Conservation (phyloP, 1,140 invertebrate genomes). For the Drosophila lacteicornis region DNA sequence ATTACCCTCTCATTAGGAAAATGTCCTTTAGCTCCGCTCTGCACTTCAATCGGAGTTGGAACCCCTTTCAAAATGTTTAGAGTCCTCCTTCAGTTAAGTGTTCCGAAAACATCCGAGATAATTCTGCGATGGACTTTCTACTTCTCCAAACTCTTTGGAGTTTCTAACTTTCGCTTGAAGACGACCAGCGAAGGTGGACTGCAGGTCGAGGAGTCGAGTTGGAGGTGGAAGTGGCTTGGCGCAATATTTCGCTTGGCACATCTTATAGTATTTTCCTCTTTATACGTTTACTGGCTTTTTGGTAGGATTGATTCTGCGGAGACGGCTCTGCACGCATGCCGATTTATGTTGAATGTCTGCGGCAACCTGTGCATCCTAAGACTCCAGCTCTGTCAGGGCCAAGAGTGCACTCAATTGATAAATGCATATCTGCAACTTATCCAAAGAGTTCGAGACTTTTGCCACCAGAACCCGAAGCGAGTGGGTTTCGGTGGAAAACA, state of each 20-base stretch:
- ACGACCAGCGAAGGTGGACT: not conserved
- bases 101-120: not conserved
- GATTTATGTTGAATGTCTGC: not conserved
- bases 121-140: conserved; percentile 8
- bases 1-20: not conserved
- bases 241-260: not conserved
- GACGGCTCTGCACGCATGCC: not conserved
- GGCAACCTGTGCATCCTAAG: conserved; percentile 14
- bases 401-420: conserved; percentile 1
- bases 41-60: not conserved
- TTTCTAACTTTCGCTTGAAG: not conserved
- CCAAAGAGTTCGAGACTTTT: conserved; percentile 1
- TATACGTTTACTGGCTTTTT: not conserved
- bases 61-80: not conserved
- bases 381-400: conserved; percentile 27
- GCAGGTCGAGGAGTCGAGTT: not conserved
- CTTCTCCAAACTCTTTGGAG: not conserved
- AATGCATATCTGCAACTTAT: conserved; percentile 34
- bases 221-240: conserved; percentile 22
- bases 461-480: not conserved
- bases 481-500: conserved; percentile 10
- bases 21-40: not conserved
- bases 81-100: not conserved
- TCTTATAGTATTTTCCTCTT: not conserved
- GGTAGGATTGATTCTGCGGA: not conserved